phyloP scores from a whole-genome alignment of 2,888 invertebrate genomes.

The Acleris emargana region DNA sequence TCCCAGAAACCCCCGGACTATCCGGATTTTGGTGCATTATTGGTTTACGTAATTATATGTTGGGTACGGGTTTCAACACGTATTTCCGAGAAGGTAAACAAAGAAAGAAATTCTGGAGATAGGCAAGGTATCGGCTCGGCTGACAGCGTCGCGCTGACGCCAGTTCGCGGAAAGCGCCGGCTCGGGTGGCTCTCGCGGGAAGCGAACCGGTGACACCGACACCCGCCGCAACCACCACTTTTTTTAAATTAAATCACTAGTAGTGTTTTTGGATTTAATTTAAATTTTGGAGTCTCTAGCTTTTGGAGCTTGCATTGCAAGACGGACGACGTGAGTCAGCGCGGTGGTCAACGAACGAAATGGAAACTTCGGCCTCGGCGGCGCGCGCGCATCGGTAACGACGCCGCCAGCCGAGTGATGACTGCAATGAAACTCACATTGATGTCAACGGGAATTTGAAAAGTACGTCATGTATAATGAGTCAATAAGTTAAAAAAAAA shows the following conservation, averaged over 20 bases:
- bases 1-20: background rate
- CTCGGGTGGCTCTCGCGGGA: constrained; percentile 27
- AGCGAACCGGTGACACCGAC: constrained; percentile 4
- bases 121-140: background rate
- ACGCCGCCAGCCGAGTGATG: background rate
- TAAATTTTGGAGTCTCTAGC: too few relatives aligned
- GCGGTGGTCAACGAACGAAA: constrained; percentile 16
- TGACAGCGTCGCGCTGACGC: constrained; percentile 16
- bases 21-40: background rate
- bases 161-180: constrained; percentile 15
- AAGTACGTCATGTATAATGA: too few relatives aligned
- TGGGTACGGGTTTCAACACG: background rate
- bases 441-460: too few relatives aligned
- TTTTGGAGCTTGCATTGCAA: too few relatives aligned
- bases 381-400: constrained; percentile 2
- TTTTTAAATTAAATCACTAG: too few relatives aligned
- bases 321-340: constrained; percentile 4
- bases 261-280: too few relatives aligned
- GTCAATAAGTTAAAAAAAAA: too few relatives aligned
- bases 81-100: constrained; percentile 29
- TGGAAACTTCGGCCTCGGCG: constrained; percentile 12
- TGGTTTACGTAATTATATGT: background rate
- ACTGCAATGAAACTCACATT: too few relatives aligned
- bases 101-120: constrained; percentile 21
- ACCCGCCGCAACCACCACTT: too few relatives aligned